phyloP scores from a whole-genome alignment of 2,113 vertebrate genomes.

The Gasterosteus aculeatus region DNA sequence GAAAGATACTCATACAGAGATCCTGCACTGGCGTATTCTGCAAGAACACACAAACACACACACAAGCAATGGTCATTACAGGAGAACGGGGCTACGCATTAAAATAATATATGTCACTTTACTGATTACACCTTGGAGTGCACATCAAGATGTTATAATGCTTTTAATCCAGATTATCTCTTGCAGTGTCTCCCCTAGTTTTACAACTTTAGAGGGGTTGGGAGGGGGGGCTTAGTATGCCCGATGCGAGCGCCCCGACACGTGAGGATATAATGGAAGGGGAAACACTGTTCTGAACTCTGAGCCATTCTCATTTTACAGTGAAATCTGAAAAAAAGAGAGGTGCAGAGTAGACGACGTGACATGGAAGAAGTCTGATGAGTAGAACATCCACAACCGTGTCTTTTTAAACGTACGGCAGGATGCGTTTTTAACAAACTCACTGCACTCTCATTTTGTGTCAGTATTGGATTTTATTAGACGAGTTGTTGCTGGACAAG shows the following conservation, averaged over 20 bases:
- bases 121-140: not conserved
- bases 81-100: not conserved
- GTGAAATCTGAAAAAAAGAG: not conserved
- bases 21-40: slow-evolving; percentile 93
- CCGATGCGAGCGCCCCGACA: too few species aligned
- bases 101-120: not conserved
- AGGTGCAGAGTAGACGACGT: not conserved
- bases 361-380: not conserved
- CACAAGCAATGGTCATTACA: not conserved
- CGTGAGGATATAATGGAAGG: too few species aligned
- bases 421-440: not conserved
- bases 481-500: slow-evolving; percentile 8
- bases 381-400: slow-evolving; percentile 10
- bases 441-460: slow-evolving; percentile 22
- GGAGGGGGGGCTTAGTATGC: too few species aligned
- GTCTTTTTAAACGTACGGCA: not conserved
- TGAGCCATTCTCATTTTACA: slow-evolving; percentile 9
- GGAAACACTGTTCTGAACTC: not conserved
- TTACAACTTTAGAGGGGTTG: too few species aligned
- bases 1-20: slow-evolving; percentile 97
- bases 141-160: not conserved
- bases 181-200: too few species aligned
- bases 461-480: not conserved
- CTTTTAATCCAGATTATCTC: slow-evolving; percentile 39
- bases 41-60: slow-evolving; percentile 37